Conservation (phyloP, 1,140 invertebrate genomes). For the Euwallacea similis region DNA sequence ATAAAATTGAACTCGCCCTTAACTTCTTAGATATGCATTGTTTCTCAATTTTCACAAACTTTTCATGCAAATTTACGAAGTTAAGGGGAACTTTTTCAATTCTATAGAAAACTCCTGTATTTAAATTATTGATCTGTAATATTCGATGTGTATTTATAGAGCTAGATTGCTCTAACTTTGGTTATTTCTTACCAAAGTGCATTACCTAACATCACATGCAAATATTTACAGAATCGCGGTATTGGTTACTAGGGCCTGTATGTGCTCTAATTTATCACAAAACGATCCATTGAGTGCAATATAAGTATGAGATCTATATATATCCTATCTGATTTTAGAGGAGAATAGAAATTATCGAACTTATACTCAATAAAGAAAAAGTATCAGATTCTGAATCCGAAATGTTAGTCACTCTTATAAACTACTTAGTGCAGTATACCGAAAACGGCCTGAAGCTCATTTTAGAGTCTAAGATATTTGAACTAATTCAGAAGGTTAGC, state of each 20-base stretch:
- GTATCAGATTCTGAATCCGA: constrained; percentile 33
- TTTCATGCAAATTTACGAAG: neutral
- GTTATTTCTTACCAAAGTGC: too few species aligned
- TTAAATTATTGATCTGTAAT: too few species aligned
- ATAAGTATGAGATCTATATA: too few species aligned
- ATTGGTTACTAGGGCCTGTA: too few species aligned
- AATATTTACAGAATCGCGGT: too few species aligned
- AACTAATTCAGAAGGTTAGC: constrained; percentile 15
- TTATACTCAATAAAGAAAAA: constrained; percentile 27
- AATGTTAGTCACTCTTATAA: constrained; percentile 34
- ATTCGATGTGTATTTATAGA: too few species aligned
- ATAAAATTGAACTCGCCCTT: neutral
- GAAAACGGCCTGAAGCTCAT: constrained; percentile 40
- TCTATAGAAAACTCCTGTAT: too few species aligned
- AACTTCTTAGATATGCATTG: neutral
- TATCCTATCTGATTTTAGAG: constrained; percentile 17
- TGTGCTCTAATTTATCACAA: too few species aligned
- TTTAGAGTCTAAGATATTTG: constrained; percentile 31
- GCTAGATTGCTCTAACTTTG: too few species aligned
- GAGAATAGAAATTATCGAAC: constrained; percentile 20
- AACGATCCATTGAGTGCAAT: too few species aligned
- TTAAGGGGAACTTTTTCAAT: too few species aligned
- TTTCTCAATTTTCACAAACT: constrained; percentile 5
- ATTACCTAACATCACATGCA: too few species aligned
- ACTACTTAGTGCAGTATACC: constrained; percentile 35